Conservation (phyloP, 2,888 invertebrate genomes). For the Lithosia quadra region DNA sequence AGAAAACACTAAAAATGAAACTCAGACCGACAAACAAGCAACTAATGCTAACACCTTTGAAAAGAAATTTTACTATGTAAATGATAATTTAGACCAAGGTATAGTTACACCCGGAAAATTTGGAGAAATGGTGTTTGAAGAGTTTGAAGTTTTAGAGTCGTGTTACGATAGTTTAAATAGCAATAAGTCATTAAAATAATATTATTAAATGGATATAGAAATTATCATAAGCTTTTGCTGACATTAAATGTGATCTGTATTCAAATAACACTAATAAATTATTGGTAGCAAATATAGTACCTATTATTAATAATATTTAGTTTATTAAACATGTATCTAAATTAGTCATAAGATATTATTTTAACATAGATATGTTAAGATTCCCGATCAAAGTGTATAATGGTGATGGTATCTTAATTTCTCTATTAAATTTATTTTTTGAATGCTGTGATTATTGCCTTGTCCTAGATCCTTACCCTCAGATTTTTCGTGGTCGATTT, state of each 20-base stretch:
- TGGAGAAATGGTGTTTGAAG: constrained; percentile 95
- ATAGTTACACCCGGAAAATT: constrained; percentile 88
- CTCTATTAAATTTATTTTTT: constrained; percentile 75
- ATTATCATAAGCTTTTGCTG: constrained; percentile 69
- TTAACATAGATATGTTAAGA: constrained; percentile 60
- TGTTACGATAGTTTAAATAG: constrained; percentile 88
- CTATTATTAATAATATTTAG: constrained; percentile 69
- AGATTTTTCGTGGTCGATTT: constrained; percentile 77
- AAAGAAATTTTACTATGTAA: constrained; percentile 88
- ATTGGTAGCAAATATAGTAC: constrained; percentile 74
- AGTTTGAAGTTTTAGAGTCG: constrained; percentile 90
- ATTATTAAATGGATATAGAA: constrained; percentile 47
- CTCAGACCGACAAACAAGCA: constrained; percentile 61
- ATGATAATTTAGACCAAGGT: constrained; percentile 86
- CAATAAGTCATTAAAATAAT: constrained; percentile 82
- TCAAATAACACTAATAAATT: constrained; percentile 81
- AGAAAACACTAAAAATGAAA: constrained; percentile 53
- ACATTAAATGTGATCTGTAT: constrained; percentile 82
- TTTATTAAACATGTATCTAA: constrained; percentile 66
- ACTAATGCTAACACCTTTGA: constrained; percentile 77
- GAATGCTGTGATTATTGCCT: constrained; percentile 49
- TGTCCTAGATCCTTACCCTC: constrained; percentile 74
- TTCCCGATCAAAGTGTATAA: constrained; percentile 66
- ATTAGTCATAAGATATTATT: constrained; percentile 55
- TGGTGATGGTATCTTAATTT: constrained; percentile 81